Conservation (phyloP, 2,888 invertebrate species). For the Liposcelis brunnea region DNA sequence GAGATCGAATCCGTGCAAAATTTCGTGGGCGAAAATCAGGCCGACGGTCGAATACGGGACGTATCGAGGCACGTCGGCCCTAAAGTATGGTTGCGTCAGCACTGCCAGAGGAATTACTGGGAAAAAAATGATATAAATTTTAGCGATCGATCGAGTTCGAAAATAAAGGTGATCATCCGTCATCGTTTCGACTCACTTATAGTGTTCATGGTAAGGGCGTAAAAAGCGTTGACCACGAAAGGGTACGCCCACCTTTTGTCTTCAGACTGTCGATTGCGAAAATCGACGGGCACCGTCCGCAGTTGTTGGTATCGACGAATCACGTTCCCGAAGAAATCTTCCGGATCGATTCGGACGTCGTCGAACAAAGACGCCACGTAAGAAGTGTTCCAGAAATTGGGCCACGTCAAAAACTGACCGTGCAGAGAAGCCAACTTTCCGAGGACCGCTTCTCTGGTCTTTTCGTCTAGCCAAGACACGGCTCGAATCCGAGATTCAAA, state of each 20-base stretch:
- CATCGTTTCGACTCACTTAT: conserved; percentile 24
- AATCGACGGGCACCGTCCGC: neutral
- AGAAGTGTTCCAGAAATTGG: conserved; percentile 22
- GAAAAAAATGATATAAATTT: conserved; percentile 13
- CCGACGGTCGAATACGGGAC: conserved; percentile 31
- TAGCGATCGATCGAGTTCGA: neutral
- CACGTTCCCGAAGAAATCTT: conserved; percentile 29
- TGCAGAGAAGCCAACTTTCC: conserved; percentile 26
- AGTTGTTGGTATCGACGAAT: conserved; percentile 21
- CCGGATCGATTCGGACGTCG: conserved; percentile 21
- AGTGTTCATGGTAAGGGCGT: conserved; percentile 31
- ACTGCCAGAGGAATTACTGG: conserved; percentile 32
- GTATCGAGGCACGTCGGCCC: conserved; percentile 29
- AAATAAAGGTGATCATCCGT: neutral
- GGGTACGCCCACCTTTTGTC: conserved; percentile 29
- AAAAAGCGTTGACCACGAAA: conserved; percentile 32
- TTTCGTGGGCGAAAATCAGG: conserved; percentile 32
- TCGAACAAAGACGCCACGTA: neutral
- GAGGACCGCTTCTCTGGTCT: conserved; percentile 27
- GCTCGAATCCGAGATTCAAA: conserved; percentile 26
- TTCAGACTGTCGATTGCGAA: neutral
- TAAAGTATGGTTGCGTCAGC: conserved; percentile 31
- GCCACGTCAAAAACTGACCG: conserved; percentile 29
- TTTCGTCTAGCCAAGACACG: conserved; percentile 29
- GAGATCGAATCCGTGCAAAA: conserved; percentile 32